Percentiles rank a stretch among this genome's conserved stretches.
These are phyloP conservation scores for Adelognathus sp. DNA, from an alignment of 2,888 invertebrate species.

Conservation along the genomic window DNA sequence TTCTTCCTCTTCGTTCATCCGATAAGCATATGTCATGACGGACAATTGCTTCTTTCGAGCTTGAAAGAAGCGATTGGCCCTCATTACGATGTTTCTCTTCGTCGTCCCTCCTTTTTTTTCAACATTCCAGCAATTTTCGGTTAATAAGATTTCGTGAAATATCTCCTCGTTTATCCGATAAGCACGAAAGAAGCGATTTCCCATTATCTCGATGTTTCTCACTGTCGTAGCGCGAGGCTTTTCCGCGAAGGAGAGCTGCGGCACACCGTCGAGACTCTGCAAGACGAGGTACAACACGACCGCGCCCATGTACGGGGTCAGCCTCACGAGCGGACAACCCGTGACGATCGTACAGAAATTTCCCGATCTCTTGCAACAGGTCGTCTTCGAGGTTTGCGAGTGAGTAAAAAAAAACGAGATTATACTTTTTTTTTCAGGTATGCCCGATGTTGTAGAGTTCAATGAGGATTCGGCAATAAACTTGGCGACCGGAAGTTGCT, in stretches of 20 bases:
- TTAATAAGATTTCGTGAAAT: too few relatives aligned
- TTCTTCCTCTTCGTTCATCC: too few relatives aligned
- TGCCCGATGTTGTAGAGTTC: too few relatives aligned
- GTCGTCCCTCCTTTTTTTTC: too few relatives aligned
- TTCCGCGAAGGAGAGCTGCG: slow-evolving; percentile 82
- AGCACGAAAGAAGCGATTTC: not conserved
- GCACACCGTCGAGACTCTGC: slow-evolving; percentile 90
- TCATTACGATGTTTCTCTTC: too few relatives aligned
- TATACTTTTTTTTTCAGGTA: not conserved
- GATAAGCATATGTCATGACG: too few relatives aligned
- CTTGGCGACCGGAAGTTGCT: too few relatives aligned
- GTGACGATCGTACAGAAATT: slow-evolving; percentile 97
- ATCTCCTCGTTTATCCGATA: not conserved
- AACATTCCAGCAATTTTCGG: too few relatives aligned
- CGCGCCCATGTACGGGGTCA: slow-evolving; percentile 97
- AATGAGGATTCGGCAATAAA: too few relatives aligned
- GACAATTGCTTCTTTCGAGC: too few relatives aligned
- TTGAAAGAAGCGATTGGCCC: too few relatives aligned
- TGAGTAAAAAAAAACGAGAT: too few relatives aligned
- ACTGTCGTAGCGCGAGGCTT: slow-evolving; percentile 78
- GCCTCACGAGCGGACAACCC: slow-evolving; percentile 94
- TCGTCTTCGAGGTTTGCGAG: slow-evolving; percentile 96
- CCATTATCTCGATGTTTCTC: not conserved
- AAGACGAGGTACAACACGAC: slow-evolving; percentile 96
- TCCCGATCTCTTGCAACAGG: slow-evolving; percentile 95